Percentiles rank a stretch among this genome's conserved stretches.
Evolutionary conservation across 2,113 vertebrate species (phyloP).

Genomic region (Catharus bicknelli): DNA sequence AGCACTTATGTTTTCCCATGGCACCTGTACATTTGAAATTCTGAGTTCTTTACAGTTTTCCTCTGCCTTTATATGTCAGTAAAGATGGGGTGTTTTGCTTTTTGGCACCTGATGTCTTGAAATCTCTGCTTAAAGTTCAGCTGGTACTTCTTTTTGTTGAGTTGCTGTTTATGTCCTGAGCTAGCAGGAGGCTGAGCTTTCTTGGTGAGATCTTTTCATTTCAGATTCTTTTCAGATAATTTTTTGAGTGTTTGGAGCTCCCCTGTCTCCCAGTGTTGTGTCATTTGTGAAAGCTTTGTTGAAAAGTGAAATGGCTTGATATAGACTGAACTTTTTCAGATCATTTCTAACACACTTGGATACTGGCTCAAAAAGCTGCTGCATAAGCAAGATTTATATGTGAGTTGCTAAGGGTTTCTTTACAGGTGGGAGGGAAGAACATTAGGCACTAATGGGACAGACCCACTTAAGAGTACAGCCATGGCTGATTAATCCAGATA

Average conservation of each 20-base stretch:
- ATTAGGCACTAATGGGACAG: not conserved
- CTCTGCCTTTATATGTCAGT: not conserved
- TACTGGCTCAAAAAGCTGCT: not conserved
- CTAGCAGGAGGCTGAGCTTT: not conserved
- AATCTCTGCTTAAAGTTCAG: not conserved
- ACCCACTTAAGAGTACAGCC: not conserved
- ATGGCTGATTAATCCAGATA: not conserved
- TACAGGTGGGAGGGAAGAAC: not conserved
- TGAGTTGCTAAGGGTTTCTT: not conserved
- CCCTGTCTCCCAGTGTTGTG: rapidly evolving
- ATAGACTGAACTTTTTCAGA: not conserved
- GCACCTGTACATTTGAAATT: not conserved
- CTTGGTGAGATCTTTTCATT: not conserved
- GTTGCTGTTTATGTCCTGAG: not conserved
- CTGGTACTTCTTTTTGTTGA: not conserved
- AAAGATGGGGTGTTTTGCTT: not conserved
- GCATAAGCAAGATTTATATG: not conserved
- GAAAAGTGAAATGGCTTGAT: not conserved
- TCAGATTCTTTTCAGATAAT: not conserved
- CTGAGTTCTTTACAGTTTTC: not conserved
- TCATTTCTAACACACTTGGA: not conserved
- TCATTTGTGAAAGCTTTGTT: not conserved
- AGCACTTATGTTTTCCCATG: not conserved
- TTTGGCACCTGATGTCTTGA: not conserved
- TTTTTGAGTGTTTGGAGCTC: not conserved